Base-by-base conservation (phyloP, 2,797 vertebrate species). In the Harpagifer antarcticus region DNA sequence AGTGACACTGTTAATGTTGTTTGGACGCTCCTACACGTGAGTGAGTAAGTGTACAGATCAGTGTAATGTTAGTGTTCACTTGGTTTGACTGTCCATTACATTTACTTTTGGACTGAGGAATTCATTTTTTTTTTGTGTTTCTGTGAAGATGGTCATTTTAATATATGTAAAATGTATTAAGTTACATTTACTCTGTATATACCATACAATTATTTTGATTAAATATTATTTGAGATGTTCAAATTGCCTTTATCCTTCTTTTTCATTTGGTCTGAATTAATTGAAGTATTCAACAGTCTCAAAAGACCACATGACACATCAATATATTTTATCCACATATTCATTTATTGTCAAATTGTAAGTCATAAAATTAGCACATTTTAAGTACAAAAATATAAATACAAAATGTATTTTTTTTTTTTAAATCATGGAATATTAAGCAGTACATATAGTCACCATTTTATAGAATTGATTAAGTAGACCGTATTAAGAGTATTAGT, bases 91-190 rank as follows among this genome's bases (percentile, higher is more conserved):
- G 76, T 90, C 64, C 54, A 37, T 87, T 81, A 45, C 74, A 71
- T 87, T 85, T 84, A 53, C 63, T 69, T 86, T 88, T 71, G 78
- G 78, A 87, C 65, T 95, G 91, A 93, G 92, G 92, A 93, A 92
- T 95, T 92, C 45, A 43, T 64, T 37, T 81, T 62, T 68, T 55
- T 74, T 50, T 23, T 52, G 59, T 70, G 64, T 74, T 70, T 75
- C 57, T 81, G 77, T 89, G 66, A 95, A 96, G 91, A 96, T 95
- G 94, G 94, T 95, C 95, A 9, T 97, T 97, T 97, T 96, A 96
- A 96, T 97, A 96, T 97, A 97, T 97, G 96, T 97, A 96, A 92
- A 97, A 96, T 96, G 89, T 92, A 84, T 96, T 96, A 96, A 96
- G 95, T 97, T 97, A 96, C 94, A 90, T 96, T 96, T 96, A 92